Base-by-base conservation (phyloP, 2,888 invertebrate genomes). In the Congeria kusceri region DNA sequence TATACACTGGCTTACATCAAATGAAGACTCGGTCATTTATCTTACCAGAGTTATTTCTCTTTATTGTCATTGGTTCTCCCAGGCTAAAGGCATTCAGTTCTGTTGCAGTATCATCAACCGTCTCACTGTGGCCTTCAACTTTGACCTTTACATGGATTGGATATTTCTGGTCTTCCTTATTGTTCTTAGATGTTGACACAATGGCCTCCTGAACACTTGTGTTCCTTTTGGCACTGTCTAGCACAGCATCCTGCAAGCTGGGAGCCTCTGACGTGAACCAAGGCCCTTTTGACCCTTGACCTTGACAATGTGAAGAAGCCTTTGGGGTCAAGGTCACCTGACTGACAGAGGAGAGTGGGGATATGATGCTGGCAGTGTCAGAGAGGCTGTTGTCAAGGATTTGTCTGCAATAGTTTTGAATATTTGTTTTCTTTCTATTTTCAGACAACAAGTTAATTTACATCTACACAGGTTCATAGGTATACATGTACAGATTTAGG, bases 41-140 rank as follows among this genome's bases (percentile, higher is more conserved):
- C 32, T 28, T 29, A 71, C 77, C 77, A 57, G 77, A 71, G 29
- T 75, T 70, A 53, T 56, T 71, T 44, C 70, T 67, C 32, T 49
- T 68, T 20, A 53, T 20, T 28, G 59, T 23, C 9, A 9, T 25
- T 53, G 78, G 68, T 61, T 70, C 39, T 13, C 83, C 83, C 15
- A 83, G 73, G 32, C 72, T 72, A 58, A 78, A 69, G 13, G 78
- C 65, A 18, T 76, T 76, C 18, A 83, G 66, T 5, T 77, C 80
- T 23, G 78, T 56, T 47, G 78, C 20, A 32, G 82, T 70, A 47
- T 75, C 76, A 57, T 80, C 78, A n/a, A 80, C 46, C 20, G 56
- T 46, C n/a, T 62, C 65, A 28, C 32, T 46, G 18, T 32, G 25
- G 39, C n/a, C 53, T 3, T 39, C 39, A 39, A 39, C 39, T 39